Conservation (phyloP, 1,140 invertebrate genomes). For the Aphelenchoides fujianensis region DNA sequence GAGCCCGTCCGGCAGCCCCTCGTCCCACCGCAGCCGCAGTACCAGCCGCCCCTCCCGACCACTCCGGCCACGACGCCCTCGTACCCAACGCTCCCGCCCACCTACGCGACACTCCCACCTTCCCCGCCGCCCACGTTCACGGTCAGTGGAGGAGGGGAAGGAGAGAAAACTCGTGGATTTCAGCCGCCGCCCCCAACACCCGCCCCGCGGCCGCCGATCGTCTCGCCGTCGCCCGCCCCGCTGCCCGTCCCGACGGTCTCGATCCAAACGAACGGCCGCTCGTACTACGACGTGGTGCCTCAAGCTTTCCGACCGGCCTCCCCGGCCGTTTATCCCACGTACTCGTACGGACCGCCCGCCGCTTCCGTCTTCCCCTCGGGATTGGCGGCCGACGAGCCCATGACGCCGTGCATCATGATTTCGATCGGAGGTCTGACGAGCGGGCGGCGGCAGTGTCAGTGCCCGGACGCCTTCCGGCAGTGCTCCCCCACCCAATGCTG, state of each 20-base stretch:
- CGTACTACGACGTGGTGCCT: not conserved
- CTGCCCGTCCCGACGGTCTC: not conserved
- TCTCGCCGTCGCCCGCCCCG: not conserved
- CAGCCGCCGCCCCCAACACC: not conserved
- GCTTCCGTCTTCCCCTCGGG: constrained; percentile 1
- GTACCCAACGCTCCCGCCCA: too few relatives aligned
- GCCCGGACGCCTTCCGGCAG: constrained; percentile 14
- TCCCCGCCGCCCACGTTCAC: too few relatives aligned
- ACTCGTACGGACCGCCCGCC: not conserved
- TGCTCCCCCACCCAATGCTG: constrained; percentile 19
- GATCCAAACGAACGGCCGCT: not conserved
- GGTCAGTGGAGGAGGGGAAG: too few relatives aligned
- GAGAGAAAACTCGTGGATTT: too few relatives aligned
- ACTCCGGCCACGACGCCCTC: too few relatives aligned
- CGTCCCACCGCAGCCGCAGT: not conserved
- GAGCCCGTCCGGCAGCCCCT: constrained; percentile 4
- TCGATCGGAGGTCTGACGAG: not conserved
- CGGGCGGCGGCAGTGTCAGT: not conserved
- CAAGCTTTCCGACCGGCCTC: not conserved
- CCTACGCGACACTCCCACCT: too few relatives aligned
- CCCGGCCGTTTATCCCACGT: constrained; percentile 12
- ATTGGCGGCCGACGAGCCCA: not conserved
- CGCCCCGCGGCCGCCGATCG: not conserved
- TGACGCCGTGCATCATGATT: constrained; percentile 17
- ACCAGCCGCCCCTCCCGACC: too few relatives aligned